These are phyloP conservation scores for Campoletis raptor DNA, from an alignment of 2,888 invertebrate genomes.

Conservation along the genomic window DNA sequence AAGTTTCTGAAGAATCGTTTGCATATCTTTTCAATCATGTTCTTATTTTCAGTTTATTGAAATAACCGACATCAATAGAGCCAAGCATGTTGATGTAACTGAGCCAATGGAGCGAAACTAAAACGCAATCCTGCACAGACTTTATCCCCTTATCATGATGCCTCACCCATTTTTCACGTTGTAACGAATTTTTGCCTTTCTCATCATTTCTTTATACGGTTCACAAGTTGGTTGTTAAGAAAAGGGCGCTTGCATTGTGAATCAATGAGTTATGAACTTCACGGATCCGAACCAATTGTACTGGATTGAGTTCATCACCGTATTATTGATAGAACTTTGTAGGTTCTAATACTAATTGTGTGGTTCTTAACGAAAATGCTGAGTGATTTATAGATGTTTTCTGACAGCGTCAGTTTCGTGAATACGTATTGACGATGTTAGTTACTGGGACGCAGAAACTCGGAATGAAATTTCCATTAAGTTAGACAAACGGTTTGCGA, in stretches of 20 bases:
- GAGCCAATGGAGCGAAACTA: conserved; percentile 22
- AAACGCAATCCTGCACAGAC: conserved; percentile 15
- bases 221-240: background rate
- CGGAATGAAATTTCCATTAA: background rate
- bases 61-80: conserved; percentile 8
- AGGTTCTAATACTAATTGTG: background rate
- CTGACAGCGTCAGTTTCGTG: background rate
- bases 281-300: background rate
- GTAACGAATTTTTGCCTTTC: conserved; percentile 31
- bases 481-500: background rate
- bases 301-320: background rate
- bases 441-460: conserved; percentile 16
- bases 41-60: conserved; percentile 1
- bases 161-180: conserved; percentile 48
- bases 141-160: conserved; percentile 32
- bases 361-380: background rate
- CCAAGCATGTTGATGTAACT: background rate
- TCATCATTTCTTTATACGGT: background rate
- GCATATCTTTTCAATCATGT: background rate
- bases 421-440: conserved; percentile 52
- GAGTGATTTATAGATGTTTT: background rate
- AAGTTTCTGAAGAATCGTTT: background rate
- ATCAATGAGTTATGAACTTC: conserved; percentile 44
- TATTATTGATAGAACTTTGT: background rate
- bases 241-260: conserved; percentile 3